phyloP scores from a whole-genome alignment of 1,140 invertebrate genomes.

The Aphaenogaster ashmeadi region DNA sequence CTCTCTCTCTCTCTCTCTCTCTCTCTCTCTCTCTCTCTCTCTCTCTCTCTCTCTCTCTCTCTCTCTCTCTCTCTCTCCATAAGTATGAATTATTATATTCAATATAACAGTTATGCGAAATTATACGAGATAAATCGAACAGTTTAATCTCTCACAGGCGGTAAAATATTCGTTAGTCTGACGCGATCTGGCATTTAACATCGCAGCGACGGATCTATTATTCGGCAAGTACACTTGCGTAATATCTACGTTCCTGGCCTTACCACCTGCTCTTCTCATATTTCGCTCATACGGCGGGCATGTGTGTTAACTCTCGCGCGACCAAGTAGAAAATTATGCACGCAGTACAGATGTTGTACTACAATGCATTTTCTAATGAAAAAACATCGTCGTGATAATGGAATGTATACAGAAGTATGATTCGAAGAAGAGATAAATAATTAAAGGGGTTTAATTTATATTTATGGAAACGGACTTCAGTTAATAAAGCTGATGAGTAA shows the following conservation, averaged over 20 bases:
- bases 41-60: neutral
- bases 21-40: no score
- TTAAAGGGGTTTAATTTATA: constrained; percentile 31
- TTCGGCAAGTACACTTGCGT: constrained; percentile 10
- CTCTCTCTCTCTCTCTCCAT: neutral
- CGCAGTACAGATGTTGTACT: neutral
- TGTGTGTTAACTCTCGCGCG: neutral
- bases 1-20: no score
- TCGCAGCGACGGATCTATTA: constrained; percentile 34
- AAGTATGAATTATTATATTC: neutral
- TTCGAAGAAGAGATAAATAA: neutral
- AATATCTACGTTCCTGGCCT: neutral
- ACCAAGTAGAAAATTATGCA: neutral
- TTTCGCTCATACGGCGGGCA: neutral
- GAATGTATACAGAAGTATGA: neutral
- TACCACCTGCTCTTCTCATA: constrained; percentile 32
- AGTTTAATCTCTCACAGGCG: constrained; percentile 14
- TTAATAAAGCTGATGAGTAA: neutral
- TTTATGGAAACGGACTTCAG: neutral
- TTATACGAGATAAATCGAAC: neutral
- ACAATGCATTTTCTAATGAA: constrained; percentile 40
- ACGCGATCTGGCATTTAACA: constrained; percentile 25
- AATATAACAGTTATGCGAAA: neutral
- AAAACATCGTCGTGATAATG: neutral
- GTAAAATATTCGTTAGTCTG: constrained; percentile 40